Evolutionary conservation across 2,797 vertebrate genomes (phyloP), one percentile per base, ranked within the genome.

Genomic region (Anniella stebbinsi): DNA sequence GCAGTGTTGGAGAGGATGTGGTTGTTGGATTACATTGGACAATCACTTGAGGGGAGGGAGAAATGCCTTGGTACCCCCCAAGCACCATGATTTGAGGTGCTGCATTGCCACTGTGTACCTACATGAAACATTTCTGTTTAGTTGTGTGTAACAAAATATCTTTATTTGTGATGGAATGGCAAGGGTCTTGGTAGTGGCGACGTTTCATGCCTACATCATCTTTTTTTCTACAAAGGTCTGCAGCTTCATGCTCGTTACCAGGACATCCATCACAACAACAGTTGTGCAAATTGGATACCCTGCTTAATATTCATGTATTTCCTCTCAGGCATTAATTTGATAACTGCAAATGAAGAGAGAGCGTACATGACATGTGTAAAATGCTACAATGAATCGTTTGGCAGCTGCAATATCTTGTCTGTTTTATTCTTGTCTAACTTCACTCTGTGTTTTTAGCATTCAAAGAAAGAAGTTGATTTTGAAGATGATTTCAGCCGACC

Each of bases 191-290:
- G 81, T 9, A 48, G 10, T 1, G 33, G 30, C 0, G 38, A 45
- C 45, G 38, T 25, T 51, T 41, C 45, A 48, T 33, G 30, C 18
- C 33, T 28, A 84, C 45, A 41, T 45, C 3, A 36, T 66, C 23
- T 28, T 10, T 2, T 6, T 33, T 12, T 36, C 17, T 13, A 17
- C 6, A n/a, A n/a, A 45, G 1, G 5, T 57, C 36, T 15, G 23
- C 21, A 6, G 2, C 23, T 48, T 33, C 28, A 3, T 21, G 2
- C 12, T 41, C 33, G 0, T n/a, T 73, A 21, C 0, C 0, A 4
- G 70, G 67, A 3, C 9, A 21, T 17, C 15, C 33, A 48, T 75
- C 45, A 41, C 66, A 57, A 72, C 78, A 41, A 13, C 72, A 17
- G 33, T 12, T 28, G n/a, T 51, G 41, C 60, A 69, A 67, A 89